These are phyloP conservation scores for Pseudochaenichthys georgianus DNA, from an alignment of 2,797 vertebrate genomes.

Conservation along the genomic window DNA sequence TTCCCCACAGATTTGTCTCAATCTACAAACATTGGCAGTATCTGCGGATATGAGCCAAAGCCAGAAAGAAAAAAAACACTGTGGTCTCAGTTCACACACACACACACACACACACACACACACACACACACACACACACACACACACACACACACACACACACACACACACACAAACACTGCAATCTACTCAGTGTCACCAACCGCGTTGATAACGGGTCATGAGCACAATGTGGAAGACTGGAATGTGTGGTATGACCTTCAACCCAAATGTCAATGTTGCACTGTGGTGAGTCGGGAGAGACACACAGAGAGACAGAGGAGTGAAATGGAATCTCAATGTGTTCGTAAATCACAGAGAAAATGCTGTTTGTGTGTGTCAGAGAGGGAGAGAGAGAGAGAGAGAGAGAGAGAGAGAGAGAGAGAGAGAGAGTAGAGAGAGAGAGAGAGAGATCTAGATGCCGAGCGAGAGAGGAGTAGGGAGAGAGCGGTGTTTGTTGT, in stretches of 20 bases:
- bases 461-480: too few relatives aligned
- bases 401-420: too few relatives aligned
- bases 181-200: slow-evolving; percentile 65
- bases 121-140: slow-evolving; percentile 1
- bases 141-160: neutral
- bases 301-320: slow-evolving; percentile 44
- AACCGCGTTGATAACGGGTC: slow-evolving; percentile 69
- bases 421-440: slow-evolving; percentile 22
- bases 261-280: slow-evolving; percentile 84
- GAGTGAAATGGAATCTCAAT: slow-evolving; percentile 77
- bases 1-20: slow-evolving; percentile 73
- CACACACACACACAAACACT: slow-evolving; percentile 13
- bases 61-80: slow-evolving; percentile 20
- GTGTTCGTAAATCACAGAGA: slow-evolving; percentile 78
- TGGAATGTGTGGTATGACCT: slow-evolving; percentile 81
- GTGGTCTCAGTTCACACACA: slow-evolving; percentile 46
- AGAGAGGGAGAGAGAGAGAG: too few relatives aligned
- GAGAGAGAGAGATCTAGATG: too few relatives aligned
- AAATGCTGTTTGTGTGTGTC: slow-evolving; percentile 78
- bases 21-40: slow-evolving; percentile 72
- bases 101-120: too few relatives aligned
- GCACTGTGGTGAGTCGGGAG: slow-evolving; percentile 63
- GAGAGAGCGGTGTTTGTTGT: too few relatives aligned
- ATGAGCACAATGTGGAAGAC: slow-evolving; percentile 70
- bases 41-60: slow-evolving; percentile 58